Base-by-base conservation (phyloP, 2,888 invertebrate species). In the Mythimna albipuncta region DNA sequence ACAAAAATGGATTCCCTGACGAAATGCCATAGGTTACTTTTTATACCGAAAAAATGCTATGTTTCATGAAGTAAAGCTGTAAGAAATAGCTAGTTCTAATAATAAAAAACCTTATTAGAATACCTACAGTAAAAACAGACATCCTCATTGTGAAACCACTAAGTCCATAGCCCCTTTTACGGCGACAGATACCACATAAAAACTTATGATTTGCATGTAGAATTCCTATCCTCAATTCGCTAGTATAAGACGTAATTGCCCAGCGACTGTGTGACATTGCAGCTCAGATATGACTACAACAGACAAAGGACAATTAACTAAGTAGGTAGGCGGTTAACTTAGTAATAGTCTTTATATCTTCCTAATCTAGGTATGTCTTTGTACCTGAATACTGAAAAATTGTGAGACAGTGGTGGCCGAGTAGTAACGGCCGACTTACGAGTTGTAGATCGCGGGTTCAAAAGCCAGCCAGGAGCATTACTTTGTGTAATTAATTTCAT, bases 281-380 rank as follows among this genome's bases (percentile, higher is more conserved):
- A 69, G 65, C 35, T 69, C n/a, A 59, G 54, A 73, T 64, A 81
- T 69, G 35, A 47, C 58, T 59, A 67, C 26, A 52, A 58, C 26
- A 64, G 75, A 83, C 83, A 83, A 85, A 83, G 71, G 47, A 58
- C 59, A 64, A 76, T 82, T 68, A 72, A 35, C 47, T 72, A 54
- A 6, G 38, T 66, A 70, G 41, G 13, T 66, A 69, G 62, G 58
- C 59, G 72, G 35, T 65, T 68, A 55, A 62, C 32, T 69, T 69
- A 35, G 13, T 55, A 19, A 54, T 16, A 54, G 16, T 58, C 10
- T 47, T 26, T 26, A 26, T 26, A n/a, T 64, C 26, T 61, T 41
- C 52, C 10, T 69, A 55, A 65, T 66, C 50, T 44, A 44, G 13
- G 44, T 50, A 65, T n/a, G 26, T 32, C 47, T 65, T 35, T 62